These are phyloP conservation scores for Drosophila pseudoobscura DNA, from an alignment of 1,140 invertebrate species.

Conservation along the genomic window DNA sequence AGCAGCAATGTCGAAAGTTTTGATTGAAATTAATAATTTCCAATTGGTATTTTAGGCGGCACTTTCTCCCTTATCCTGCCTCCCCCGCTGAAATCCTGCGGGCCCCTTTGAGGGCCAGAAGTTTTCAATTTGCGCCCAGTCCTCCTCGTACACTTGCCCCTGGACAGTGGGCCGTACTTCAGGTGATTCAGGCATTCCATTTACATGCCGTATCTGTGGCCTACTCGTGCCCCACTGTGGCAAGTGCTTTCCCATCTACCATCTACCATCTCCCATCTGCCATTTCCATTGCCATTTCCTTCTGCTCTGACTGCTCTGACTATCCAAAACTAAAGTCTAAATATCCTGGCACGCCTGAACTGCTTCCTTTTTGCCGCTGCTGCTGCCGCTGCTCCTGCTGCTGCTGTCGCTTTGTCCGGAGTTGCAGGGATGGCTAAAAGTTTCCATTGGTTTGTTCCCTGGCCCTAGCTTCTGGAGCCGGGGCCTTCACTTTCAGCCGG, in stretches of 20 bases:
- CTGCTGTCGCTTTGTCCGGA: slow-evolving; percentile 16
- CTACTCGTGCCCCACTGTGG: too few species aligned
- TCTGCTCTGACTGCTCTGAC: background rate
- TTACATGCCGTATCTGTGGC: too few species aligned
- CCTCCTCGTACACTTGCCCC: slow-evolving; percentile 5
- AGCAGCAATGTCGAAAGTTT: slow-evolving; percentile 71
- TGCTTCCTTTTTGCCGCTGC: slow-evolving; percentile 26
- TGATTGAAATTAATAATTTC: slow-evolving; percentile 78
- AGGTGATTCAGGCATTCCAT: too few species aligned
- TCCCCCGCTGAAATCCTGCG: background rate
- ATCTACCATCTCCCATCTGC: background rate
- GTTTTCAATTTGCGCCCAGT: slow-evolving; percentile 61
- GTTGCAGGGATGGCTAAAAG: slow-evolving; percentile 39
- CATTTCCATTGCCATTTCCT: too few species aligned
- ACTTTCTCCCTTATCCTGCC: slow-evolving; percentile 5
- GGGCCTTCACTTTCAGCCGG: slow-evolving; percentile 15
- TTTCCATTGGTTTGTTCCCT: slow-evolving; percentile 47
- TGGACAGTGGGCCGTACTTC: background rate
- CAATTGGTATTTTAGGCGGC: slow-evolving; percentile 63
- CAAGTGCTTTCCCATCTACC: too few species aligned
- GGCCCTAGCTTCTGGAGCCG: background rate
- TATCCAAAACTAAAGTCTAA: slow-evolving; percentile 59
- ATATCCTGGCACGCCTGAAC: slow-evolving; percentile 62
- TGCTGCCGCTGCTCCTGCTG: slow-evolving; percentile 2
- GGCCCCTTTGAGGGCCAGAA: slow-evolving; percentile 26